Conservation (phyloP, 2,888 invertebrate genomes). For the Drosophila multiciliata region DNA sequence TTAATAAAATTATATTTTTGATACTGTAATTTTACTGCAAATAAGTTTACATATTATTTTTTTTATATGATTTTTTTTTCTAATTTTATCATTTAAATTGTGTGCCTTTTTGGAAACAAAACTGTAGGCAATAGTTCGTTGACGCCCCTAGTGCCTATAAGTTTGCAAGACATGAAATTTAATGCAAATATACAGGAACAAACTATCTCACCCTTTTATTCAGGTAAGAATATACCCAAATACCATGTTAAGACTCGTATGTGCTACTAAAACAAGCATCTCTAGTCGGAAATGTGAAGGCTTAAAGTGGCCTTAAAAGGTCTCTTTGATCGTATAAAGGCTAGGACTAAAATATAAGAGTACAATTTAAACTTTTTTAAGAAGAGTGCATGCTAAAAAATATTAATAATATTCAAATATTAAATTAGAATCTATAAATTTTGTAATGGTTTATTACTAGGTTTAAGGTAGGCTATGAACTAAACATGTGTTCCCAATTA, state of each 20-base stretch:
- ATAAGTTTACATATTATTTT: slow-evolving; percentile 6
- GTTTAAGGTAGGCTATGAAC: neutral
- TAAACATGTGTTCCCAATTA: neutral
- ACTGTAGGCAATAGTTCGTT: slow-evolving; percentile 87
- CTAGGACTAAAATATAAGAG: neutral
- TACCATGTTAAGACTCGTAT: neutral
- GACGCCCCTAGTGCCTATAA: slow-evolving; percentile 90
- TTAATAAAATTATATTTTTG: neutral
- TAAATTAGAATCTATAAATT: neutral
- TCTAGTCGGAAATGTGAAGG: neutral
- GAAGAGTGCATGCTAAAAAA: neutral
- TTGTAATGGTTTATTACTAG: neutral
- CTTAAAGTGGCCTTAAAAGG: neutral
- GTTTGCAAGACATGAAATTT: slow-evolving; percentile 91
- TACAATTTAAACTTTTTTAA: neutral
- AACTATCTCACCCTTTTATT: slow-evolving; percentile 89
- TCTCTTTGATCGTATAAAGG: neutral
- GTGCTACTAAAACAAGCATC: neutral
- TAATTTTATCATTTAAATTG: slow-evolving; percentile 29
- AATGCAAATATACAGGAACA: slow-evolving; percentile 88
- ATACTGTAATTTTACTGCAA: neutral
- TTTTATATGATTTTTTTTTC: slow-evolving; percentile 27
- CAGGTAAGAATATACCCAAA: slow-evolving; percentile 86
- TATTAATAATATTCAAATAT: neutral
- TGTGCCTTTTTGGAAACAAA: slow-evolving; percentile 18